Conservation (phyloP, 2,113 vertebrate genomes). For the Dicerorhinus sumatrensis region DNA sequence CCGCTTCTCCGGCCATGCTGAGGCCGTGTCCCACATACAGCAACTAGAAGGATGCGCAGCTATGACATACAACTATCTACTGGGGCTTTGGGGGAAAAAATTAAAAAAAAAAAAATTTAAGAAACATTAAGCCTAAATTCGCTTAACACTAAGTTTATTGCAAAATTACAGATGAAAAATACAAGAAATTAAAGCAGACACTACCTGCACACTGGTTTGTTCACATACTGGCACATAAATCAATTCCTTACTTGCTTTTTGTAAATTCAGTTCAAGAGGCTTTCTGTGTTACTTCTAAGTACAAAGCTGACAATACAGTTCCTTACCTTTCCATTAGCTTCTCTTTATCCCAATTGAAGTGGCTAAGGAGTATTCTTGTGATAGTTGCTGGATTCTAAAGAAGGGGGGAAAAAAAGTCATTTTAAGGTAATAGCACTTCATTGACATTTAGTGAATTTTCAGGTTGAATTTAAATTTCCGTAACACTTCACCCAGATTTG, state of each 20-base stretch:
- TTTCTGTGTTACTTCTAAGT: slow-evolving; percentile 46
- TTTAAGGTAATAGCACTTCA: slow-evolving; percentile 68
- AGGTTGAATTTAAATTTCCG: slow-evolving; percentile 46
- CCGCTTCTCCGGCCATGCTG: no score
- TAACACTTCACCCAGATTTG: slow-evolving; percentile 33
- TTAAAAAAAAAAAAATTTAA: neutral
- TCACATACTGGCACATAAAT: neutral
- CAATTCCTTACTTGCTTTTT: slow-evolving; percentile 5
- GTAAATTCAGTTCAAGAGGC: slow-evolving; percentile 4
- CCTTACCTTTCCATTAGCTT: slow-evolving; percentile 99
- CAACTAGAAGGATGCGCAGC: no score
- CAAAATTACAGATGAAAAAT: neutral
- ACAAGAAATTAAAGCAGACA: slow-evolving; percentile 9
- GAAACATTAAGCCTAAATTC: neutral
- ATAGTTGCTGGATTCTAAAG: slow-evolving; percentile 98
- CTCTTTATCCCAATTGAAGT: slow-evolving; percentile 99
- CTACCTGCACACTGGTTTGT: neutral
- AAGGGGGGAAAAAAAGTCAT: slow-evolving; percentile 69
- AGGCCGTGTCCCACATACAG: no score
- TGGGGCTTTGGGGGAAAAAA: no score
- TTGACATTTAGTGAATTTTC: slow-evolving; percentile 45
- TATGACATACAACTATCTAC: no score
- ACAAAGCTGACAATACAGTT: slow-evolving; percentile 58
- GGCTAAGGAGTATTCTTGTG: slow-evolving; percentile 99
- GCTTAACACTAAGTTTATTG: slow-evolving; percentile 19